Evolutionary conservation across 1,140 invertebrate genomes (phyloP), one percentile per base, ranked within the genome.

Genomic region (Mercenaria mercenaria): DNA sequence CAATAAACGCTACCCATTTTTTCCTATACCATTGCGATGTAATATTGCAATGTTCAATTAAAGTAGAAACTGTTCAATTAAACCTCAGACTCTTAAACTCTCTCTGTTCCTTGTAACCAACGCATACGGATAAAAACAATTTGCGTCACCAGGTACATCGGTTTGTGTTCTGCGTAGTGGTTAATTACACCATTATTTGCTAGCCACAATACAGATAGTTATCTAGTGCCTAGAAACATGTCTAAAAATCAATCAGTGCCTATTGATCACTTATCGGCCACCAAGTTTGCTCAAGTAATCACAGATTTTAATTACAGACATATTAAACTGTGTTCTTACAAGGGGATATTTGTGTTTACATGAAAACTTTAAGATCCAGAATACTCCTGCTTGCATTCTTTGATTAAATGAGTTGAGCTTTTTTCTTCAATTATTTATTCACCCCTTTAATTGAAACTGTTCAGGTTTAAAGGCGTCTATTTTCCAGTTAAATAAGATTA

Each of bases 131-230:
- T 82, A 64, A 64, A 82, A 82, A 82, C 79, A 50, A 82, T 82
- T 82, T 82, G 79, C 79, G 79, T 82, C 79, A 82, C 79, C 39
- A 50, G n/a, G 74, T 79, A 79, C 74, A 79, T 47, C 74, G n/a
- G 41, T 79, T 79, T 79, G 74, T 79, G 74, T 50, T 39, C 74
- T 4, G 29, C 29, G 79, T 81, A 26, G 29, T 61, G 52, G 79
- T 32, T 41, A 81, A 81, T 81, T 61, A 61, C 52, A 61, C 79
- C 32, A 81, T 59, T 81, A 81, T 81, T 43, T 50, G 79, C 47
- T 81, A 59, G 0, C 32, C 39, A 0, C 23, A 41, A 81, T 61
- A 59, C 32, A 59, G 79, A 81, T 81, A 61, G 50, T 81, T 59
- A 81, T 81, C 79, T 41, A 15, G 50, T 81, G 47, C 50, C 52